Percentiles rank a stretch among this genome's conserved stretches.
These are phyloP conservation scores for Eristalinus sepulchralis DNA, from an alignment of 2,888 invertebrate genomes.

Conservation along the genomic window DNA sequence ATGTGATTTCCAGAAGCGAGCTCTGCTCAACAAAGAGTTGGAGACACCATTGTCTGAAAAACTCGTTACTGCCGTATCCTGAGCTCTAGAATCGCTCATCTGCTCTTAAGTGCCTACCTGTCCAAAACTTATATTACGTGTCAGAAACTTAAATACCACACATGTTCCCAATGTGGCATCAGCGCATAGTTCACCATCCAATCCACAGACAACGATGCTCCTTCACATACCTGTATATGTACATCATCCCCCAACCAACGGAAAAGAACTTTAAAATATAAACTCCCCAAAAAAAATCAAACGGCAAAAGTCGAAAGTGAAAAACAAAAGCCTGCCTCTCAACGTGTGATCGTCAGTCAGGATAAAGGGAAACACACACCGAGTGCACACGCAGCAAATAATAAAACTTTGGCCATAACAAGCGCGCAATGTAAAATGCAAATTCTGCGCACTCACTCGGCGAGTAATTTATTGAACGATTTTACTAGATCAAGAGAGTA, in stretches of 20 bases:
- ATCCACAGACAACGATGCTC: too few relatives aligned
- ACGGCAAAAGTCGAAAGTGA: neutral
- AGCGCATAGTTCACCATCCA: too few relatives aligned
- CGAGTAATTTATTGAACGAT: slow-evolving; percentile 65
- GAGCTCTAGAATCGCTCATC: too few relatives aligned
- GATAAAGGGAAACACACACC: neutral
- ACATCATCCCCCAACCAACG: neutral
- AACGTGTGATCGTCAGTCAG: neutral
- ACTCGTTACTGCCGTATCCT: too few relatives aligned
- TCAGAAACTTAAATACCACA: too few relatives aligned
- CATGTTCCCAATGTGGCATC: too few relatives aligned
- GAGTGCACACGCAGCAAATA: neutral
- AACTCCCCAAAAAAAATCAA: neutral
- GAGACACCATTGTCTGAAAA: too few relatives aligned
- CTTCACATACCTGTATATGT: too few relatives aligned
- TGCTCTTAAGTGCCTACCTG: too few relatives aligned
- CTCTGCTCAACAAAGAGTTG: too few relatives aligned
- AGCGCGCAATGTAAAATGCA: slow-evolving; percentile 44
- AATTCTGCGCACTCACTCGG: slow-evolving; percentile 35
- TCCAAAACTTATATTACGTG: too few relatives aligned
- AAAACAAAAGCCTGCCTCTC: neutral
- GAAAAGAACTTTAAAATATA: neutral
- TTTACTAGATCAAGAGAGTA: slow-evolving; percentile 66
- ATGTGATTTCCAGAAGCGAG: too few relatives aligned
- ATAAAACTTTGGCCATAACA: slow-evolving; percentile 5